Evolutionary conservation across 2,113 vertebrate genomes (phyloP), one percentile per base, ranked within the genome.

Genomic region (Mesitornis unicolor): DNA sequence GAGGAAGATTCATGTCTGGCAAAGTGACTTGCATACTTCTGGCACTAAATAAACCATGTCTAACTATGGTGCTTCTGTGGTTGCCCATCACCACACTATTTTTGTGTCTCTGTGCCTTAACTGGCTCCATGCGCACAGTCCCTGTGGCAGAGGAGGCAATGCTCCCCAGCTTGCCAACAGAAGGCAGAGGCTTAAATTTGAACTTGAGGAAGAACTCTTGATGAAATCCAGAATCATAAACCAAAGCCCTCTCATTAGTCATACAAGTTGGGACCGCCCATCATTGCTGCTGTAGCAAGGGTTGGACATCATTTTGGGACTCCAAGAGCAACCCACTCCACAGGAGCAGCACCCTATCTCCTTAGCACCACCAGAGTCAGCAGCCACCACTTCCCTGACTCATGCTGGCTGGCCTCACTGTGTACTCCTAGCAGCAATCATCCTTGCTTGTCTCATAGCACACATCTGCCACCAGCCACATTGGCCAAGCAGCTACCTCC

Each of bases 41-140:
- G 95, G 79, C 92, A 57, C 88, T 90, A 64, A 90, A 65, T 20
- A 96, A 93, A 75, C 78, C 90, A 63, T 50, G 51, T 94, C 93
- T 96, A 95, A 95, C 91, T 88, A 7, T 84, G 92, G 81, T 87
- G 36, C 76, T 90, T 87, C 84, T 95, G 96, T 81, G 95, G 95
- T 95, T 73, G 84, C 60, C 78, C 85, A 10, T 40, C 51, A 69
- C 90, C 83, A 68, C 88, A 43, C 79, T 94, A 60, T 87, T 94
- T 96, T 90, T 89, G 51, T 92, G 64, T 85, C 64, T 93, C 54
- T 24, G 38, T 83, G 68, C 71, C 85, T 89, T n/a, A 59, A 74
- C 59, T 35, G 7, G 0, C 1, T 2, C 48, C 31, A 12, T 1
- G 12, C 0, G 0, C 7, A 0, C 43, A 13, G 67, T 13, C 59